Conservation (phyloP, 2,888 invertebrate genomes). For the Caenorhabditis sp. region DNA sequence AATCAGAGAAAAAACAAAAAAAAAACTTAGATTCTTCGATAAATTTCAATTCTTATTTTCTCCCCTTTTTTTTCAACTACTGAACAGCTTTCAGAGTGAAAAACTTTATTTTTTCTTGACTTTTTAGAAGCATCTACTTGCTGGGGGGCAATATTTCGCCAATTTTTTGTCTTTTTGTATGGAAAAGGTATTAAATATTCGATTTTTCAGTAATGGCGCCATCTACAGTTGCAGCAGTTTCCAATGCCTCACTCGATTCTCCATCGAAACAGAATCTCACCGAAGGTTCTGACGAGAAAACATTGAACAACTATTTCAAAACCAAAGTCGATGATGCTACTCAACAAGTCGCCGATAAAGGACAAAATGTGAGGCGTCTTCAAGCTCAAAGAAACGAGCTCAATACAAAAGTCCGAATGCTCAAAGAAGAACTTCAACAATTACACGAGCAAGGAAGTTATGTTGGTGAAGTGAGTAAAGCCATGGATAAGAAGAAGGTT, state of each 20-base stretch:
- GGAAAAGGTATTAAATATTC: background rate
- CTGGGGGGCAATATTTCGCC: too few species aligned
- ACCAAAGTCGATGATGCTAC: conserved; percentile 97
- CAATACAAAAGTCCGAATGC: conserved; percentile 97
- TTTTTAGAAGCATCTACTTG: too few species aligned
- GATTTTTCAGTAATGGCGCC: conserved; percentile 9
- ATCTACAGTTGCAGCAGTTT: background rate
- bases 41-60: too few species aligned
- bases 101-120: too few species aligned
- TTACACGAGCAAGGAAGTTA: conserved; percentile 96
- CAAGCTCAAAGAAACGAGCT: conserved; percentile 98
- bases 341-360: conserved; percentile 93
- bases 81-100: too few species aligned
- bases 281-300: conserved; percentile 47
- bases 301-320: conserved; percentile 80
- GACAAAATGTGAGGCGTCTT: conserved; percentile 91
- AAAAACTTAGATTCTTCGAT: too few species aligned
- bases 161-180: background rate
- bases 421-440: conserved; percentile 94
- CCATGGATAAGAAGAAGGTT: conserved; percentile 99
- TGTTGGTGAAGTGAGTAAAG: conserved; percentile 98
- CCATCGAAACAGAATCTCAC: conserved; percentile 14
- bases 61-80: too few species aligned
- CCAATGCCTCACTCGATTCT: background rate
- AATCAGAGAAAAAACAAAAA: too few species aligned